Conservation (phyloP, 2,113 vertebrate genomes). For the Nettapus auritus region DNA sequence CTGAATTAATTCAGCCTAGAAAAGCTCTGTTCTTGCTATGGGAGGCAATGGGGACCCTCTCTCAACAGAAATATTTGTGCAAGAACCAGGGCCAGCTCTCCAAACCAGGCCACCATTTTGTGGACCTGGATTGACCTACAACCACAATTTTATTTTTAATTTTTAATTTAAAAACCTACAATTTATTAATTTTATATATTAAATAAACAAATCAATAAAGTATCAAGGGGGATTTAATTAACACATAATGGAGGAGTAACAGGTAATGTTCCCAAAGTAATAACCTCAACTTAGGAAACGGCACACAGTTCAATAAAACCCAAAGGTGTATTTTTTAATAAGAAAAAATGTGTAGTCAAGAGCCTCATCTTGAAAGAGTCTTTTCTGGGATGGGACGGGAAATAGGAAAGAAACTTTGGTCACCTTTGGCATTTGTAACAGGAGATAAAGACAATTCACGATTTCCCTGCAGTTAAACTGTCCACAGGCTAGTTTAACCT, state of each 20-base stretch:
- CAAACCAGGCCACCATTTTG: not conserved
- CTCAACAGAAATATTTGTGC: not conserved
- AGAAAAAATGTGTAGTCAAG: not conserved
- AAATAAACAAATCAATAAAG: not conserved
- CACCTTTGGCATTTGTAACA: not conserved
- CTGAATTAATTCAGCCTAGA: not conserved
- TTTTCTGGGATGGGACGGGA: not conserved
- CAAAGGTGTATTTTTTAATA: not conserved
- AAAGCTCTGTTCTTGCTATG: not conserved
- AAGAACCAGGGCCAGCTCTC: not conserved
- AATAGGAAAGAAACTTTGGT: not conserved
- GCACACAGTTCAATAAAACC: not conserved
- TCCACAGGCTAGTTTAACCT: constrained; percentile 26
- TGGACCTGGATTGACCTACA: too few species aligned
- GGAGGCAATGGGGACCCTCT: not conserved
- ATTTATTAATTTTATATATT: too few species aligned
- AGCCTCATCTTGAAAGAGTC: not conserved
- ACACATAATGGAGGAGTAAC: not conserved
- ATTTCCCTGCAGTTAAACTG: constrained; percentile 26
- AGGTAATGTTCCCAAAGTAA: not conserved
- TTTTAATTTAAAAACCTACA: too few species aligned
- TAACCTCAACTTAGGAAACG: not conserved
- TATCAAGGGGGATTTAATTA: not conserved
- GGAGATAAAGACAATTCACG: constrained; percentile 36
- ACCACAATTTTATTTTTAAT: too few species aligned